phyloP scores from a whole-genome alignment of 2,797 vertebrate species.

The Acanthis flammea region DNA sequence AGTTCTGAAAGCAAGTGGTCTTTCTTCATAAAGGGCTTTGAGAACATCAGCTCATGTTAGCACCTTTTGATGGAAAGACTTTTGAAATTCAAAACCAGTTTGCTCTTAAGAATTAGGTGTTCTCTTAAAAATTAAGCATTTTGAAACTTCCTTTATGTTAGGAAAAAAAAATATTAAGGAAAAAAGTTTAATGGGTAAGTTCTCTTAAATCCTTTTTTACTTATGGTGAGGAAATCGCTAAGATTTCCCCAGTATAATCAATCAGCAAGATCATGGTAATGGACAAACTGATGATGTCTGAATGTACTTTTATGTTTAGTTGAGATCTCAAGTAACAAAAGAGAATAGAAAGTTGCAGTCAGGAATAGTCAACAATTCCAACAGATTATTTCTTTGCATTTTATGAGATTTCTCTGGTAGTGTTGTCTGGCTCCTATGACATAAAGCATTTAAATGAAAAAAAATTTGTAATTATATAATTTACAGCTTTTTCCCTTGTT shows the following conservation, averaged over 20 bases:
- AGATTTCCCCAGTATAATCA: neutral
- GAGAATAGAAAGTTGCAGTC: neutral
- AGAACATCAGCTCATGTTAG: neutral
- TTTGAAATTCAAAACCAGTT: neutral
- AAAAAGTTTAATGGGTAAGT: neutral
- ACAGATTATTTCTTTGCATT: neutral
- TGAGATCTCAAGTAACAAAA: neutral
- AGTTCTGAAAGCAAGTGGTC: neutral
- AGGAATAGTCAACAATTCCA: neutral
- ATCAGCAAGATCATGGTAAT: neutral
- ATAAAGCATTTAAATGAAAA: neutral
- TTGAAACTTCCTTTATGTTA: neutral
- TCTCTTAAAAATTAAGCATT: neutral
- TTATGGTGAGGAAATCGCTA: neutral
- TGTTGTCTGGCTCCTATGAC: neutral
- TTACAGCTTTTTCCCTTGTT: neutral
- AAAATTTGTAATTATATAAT: neutral
- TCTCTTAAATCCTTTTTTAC: neutral
- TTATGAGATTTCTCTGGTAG: neutral
- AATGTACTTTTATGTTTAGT: neutral
- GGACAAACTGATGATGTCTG: neutral
- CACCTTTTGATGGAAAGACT: neutral
- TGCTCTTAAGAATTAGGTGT: neutral
- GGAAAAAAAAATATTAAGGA: neutral
- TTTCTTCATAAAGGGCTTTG: neutral